These are phyloP conservation scores for Ceraclea dissimilis DNA, from an alignment of 2,888 invertebrate species.

Conservation along the genomic window DNA sequence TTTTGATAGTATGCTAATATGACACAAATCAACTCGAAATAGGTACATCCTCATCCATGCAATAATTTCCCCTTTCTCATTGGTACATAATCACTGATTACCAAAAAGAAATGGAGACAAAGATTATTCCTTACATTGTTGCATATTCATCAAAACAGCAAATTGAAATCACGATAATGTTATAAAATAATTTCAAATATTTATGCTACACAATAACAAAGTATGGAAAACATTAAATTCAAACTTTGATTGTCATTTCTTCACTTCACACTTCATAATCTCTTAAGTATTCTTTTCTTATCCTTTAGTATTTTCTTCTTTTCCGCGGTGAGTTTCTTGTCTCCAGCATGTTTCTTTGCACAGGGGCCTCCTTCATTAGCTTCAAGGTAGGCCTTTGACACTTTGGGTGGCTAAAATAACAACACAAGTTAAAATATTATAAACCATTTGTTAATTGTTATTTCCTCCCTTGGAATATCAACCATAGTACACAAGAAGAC, in stretches of 20 bases:
- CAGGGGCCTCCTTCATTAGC: conserved; percentile 59
- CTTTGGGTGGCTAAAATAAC: conserved; percentile 43
- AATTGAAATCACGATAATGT: no score
- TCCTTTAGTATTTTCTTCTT: conserved; percentile 70
- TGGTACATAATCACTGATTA: no score
- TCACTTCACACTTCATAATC: conserved; percentile 57
- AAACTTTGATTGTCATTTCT: neutral
- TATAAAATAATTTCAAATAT: neutral
- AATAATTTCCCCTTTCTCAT: no score
- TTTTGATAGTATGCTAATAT: no score
- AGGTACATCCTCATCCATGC: no score
- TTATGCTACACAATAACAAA: neutral
- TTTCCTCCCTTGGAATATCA: no score
- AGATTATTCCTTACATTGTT: no score
- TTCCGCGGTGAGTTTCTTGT: conserved; percentile 64
- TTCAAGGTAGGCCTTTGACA: conserved; percentile 39
- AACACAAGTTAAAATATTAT: neutral
- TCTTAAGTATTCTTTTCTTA: conserved; percentile 76
- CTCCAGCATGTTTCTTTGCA: conserved; percentile 80
- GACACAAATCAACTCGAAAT: no score
- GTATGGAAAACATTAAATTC: neutral
- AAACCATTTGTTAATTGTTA: no score
- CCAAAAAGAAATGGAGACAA: no score
- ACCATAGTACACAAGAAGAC: no score
- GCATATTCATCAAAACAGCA: no score